Evolutionary conservation across 2,797 vertebrate species (phyloP), one percentile per base, ranked within the genome.

Genomic region (Malacoctenus gilli): DNA sequence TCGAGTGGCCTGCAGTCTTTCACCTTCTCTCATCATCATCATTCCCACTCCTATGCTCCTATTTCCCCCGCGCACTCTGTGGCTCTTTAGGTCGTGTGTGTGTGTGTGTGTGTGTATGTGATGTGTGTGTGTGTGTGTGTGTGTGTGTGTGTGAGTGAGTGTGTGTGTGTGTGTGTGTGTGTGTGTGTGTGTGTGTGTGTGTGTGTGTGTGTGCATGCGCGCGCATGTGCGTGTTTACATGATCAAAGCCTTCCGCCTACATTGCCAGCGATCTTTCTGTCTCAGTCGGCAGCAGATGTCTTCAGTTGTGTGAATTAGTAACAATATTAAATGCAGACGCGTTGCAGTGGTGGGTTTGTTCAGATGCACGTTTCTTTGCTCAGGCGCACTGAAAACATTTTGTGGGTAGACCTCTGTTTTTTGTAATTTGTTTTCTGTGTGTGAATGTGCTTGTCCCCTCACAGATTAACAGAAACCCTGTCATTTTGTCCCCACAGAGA

Each of bases 201-300:
- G 22, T 28, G 30, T 23, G 36, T 16, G 44, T 21, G 5, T 38
- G 25, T 5, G 23, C 8, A 8, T 25, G 23, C 23, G 23, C 41
- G 51, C 37, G 47, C 48, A 36, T 42, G 21, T 63, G 40, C 43
- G 38, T 14, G 48, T 61, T 59, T 63, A 37, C 51, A 69, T 80
- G 82, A 91, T 91, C 87, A 91, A 90, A 88, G 86, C 51, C 58
- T 77, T 87, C 74, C 75, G 75, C 85, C 79, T 84, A 79, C 74
- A 68, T 68, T 64, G 51, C 56, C 59, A 72, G 36, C 80, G 83
- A 87, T 89, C 81, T 84, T 20, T 80, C 77, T 79, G 51, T 85
- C 34, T 68, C 68, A 48, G 15, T 65, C 20, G 4, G 73, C 48
- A 67, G 58, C 75, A 73, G 61, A 59, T 70, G 59, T 79, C 50